Evolutionary conservation across 2,797 vertebrate genomes (phyloP).

Genomic region (Melopsittacus undulatus): DNA sequence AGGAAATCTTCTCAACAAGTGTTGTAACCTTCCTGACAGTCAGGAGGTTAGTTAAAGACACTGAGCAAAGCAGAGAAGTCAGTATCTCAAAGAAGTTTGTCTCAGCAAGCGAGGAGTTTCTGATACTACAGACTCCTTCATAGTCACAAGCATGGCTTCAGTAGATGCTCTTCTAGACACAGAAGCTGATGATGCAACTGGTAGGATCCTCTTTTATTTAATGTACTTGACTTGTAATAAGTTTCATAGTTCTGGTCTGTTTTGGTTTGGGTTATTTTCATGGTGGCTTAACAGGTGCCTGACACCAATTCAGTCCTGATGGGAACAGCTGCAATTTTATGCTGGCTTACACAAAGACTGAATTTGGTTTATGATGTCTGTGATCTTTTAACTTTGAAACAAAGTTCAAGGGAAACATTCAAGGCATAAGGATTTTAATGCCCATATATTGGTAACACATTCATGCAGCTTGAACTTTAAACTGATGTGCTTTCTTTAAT

Average conservation of each 20-base stretch:
- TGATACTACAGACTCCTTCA: slow-evolving; percentile 68
- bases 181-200: slow-evolving; percentile 71
- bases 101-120: slow-evolving; percentile 62
- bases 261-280: neutral
- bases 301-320: slow-evolving; percentile 48
- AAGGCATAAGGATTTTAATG: slow-evolving; percentile 71
- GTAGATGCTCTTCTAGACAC: slow-evolving; percentile 73
- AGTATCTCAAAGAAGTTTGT: slow-evolving; percentile 67
- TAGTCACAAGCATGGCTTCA: slow-evolving; percentile 73
- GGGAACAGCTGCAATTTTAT: neutral
- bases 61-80: slow-evolving; percentile 60
- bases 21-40: slow-evolving; percentile 56
- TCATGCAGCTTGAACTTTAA: neutral
- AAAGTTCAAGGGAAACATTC: slow-evolving; percentile 54
- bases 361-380: slow-evolving; percentile 48
- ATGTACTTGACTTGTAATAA: slow-evolving; percentile 64
- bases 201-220: slow-evolving; percentile 73
- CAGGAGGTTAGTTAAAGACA: slow-evolving; percentile 65
- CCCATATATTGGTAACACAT: neutral
- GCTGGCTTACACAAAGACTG: slow-evolving; percentile 31
- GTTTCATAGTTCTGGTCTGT: slow-evolving; percentile 50
- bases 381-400: slow-evolving; percentile 35
- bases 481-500: neutral
- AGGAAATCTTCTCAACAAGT: slow-evolving; percentile 50
- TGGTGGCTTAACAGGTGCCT: slow-evolving; percentile 12